Conservation (phyloP, 2,113 vertebrate genomes). For the Andinoacara biseriatus region DNA sequence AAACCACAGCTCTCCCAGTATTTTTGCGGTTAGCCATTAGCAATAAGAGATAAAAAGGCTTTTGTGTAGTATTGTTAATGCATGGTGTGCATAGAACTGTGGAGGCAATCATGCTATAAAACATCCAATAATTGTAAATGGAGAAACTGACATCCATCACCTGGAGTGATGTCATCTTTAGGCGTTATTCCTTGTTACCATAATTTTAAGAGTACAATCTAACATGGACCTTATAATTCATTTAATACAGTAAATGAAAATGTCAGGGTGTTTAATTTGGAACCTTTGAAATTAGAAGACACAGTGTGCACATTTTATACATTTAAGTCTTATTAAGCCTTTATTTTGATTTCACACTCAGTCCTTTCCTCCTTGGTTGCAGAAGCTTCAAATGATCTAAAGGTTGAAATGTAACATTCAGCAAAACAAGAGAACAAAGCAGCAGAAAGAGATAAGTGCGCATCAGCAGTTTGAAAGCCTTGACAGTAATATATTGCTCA, state of each 20-base stretch:
- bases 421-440: conserved; percentile 38
- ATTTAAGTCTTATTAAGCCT: not conserved
- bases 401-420: conserved; percentile 35
- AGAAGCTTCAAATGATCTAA: not conserved
- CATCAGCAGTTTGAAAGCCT: conserved; percentile 64
- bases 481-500: conserved; percentile 60
- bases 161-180: not conserved
- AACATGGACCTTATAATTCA: not conserved
- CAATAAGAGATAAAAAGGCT: not conserved
- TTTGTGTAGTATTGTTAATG: not conserved
- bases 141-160: not conserved
- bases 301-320: not conserved
- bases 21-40: conserved; percentile 15
- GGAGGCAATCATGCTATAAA: not conserved
- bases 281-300: not conserved
- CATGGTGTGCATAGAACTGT: not conserved
- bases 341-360: fast-evolving
- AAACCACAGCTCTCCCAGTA: conserved; percentile 13
- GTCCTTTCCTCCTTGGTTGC: not conserved
- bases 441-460: conserved; percentile 54
- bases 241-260: not conserved
- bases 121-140: not conserved
- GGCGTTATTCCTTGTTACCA: not conserved
- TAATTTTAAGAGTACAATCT: not conserved
- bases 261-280: not conserved